Base-by-base conservation (phyloP, 2,797 vertebrate genomes). In the Crenichthys baileyi region DNA sequence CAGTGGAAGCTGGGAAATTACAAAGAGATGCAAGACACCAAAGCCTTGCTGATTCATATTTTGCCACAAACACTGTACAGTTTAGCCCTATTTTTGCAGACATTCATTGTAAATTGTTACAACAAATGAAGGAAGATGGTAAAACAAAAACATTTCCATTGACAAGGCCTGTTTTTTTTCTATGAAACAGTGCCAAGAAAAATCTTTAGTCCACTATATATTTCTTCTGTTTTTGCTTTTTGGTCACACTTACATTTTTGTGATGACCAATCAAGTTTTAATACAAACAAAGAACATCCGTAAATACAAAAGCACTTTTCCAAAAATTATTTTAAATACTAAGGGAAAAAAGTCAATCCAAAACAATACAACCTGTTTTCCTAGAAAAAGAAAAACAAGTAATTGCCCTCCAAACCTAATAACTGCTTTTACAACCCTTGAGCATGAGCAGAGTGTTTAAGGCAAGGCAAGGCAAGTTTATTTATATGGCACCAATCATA, bases 111-210 rank as follows among this genome's bases (percentile, higher is more conserved):
- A 73, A 83, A 86, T 24, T 58, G 41, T 78, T 74, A 82, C 75
- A 83, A 75, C 70, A 76, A 61, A 87, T 72, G 80, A 84, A 87
- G 82, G 77, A 91, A 88, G 83, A 61, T 78, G 83, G 77, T 84
- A 77, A 80, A 87, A 88, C 77, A 83, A 89, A 88, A 81, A 79
- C 72, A 80, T 20, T 56, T 51, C 31, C 36, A 3, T 4, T 36
- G 70, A 76, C 81, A 88, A 73, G 77, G 61, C 39, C 22, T 87
- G 36, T 70, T 65, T 83, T 87, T 73, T 24, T 46, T 68, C 9
- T 1, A 26, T 82, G 44, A 70, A 24, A 73, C 48, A 60, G 31
- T 77, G 73, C 6, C 15, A 31, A 15, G 0, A 29, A 7, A 61
- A 61, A 60, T 8, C 15, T 11, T 15, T 15, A 16, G 46, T 50